phyloP scores from a whole-genome alignment of 2,113 vertebrate genomes.

The Lagopus muta region DNA sequence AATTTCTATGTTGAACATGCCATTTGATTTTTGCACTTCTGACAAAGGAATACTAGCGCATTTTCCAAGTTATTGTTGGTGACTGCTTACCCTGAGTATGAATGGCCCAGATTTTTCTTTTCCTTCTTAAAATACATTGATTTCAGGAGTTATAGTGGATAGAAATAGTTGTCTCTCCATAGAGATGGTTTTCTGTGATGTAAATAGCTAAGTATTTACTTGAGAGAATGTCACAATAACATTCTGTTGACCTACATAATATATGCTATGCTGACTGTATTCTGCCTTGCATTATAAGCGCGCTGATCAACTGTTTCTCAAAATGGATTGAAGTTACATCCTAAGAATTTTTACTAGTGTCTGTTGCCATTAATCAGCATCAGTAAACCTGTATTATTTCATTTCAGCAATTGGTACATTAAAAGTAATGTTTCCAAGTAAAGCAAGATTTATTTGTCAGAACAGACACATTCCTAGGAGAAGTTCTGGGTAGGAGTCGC shows the following conservation, averaged over 20 bases:
- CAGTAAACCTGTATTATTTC: not conserved
- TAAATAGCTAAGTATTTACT: not conserved
- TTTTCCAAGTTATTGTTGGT: not conserved
- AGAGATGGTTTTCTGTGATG: not conserved
- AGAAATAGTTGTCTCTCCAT: not conserved
- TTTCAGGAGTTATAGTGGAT: not conserved
- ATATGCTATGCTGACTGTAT: accelerated
- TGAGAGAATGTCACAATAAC: not conserved
- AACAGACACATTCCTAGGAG: not conserved
- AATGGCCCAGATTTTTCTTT: not conserved
- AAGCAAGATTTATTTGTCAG: not conserved
- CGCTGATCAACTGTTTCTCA: not conserved
- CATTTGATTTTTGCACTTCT: not conserved
- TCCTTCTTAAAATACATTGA: not conserved
- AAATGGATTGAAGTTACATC: not conserved
- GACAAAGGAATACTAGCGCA: not conserved
- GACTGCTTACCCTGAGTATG: not conserved
- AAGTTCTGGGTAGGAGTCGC: not conserved
- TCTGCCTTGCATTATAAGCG: not conserved
- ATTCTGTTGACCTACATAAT: not conserved
- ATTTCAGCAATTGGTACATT: not conserved
- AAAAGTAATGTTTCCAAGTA: not conserved
- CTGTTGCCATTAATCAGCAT: not conserved
- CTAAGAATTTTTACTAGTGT: not conserved
- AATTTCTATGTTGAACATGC: not conserved